Base-by-base conservation (phyloP, 2,888 invertebrate species). In the Leptinotarsa haldemani region DNA sequence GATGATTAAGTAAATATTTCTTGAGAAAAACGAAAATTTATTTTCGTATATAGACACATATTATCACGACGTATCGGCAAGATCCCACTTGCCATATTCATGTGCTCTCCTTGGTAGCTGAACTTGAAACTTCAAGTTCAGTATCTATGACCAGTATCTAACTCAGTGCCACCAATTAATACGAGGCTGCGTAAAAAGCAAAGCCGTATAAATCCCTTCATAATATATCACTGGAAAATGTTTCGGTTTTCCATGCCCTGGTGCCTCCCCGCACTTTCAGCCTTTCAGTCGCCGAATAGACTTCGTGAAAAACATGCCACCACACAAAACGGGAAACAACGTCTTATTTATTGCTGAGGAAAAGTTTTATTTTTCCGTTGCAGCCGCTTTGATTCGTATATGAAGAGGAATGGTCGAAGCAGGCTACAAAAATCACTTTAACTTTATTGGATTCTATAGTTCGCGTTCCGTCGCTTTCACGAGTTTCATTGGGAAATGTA, bases 311-410 rank as follows among this genome's bases (percentile, higher is more conserved):
- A 77, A 77, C 73, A 73, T 58, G 65, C 73, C 68, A 61, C 75
- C 69, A 71, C 63, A 69, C 74, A 69, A 70, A 77, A 75, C 77
- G 74, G 75, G 71, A 77, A 77, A 77, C 77, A 75, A 75, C 71
- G 70, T 75, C 77, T 77, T 77, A 77, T 77, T 77, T 77, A 77
- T 77, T 71, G 52, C 77, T 40, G 30, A 50, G 48, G 74, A 71
- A 69, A 69, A 71, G 73, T 68, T 73, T 47, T 67, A 69, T 70
- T 67, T 75, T 67, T 68, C 56, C 70, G 48, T 58, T 70, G 69
- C 64, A 67, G 74, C 56, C 65, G 50, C 64, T 74, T 71, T 63
- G 63, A 66, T 76, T 65, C 61, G 61, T 70, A 30, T 61, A 61
- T 61, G 61, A 61, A 61, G 61, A 61, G 72, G 65, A 61, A 74